A percentile compares a stretch with the other conserved stretches of the same genome.
Conservation (phyloP, 2,797 vertebrate species). For the Remorina albescens region DNA sequence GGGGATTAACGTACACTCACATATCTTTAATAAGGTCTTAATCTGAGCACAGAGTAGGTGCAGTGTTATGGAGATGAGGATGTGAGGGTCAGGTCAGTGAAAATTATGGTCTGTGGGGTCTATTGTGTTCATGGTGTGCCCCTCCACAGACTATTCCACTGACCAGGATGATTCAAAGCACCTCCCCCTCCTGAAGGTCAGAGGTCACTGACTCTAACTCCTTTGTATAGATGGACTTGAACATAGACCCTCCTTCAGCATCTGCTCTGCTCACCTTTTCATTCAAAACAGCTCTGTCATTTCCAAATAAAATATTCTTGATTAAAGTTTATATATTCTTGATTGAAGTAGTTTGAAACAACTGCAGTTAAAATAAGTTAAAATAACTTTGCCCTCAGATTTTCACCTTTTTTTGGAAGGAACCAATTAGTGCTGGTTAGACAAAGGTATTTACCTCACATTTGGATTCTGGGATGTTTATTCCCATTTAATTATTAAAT, state of each 20-base stretch:
- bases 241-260: constrained; percentile 13
- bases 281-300: constrained; percentile 24
- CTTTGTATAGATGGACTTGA: constrained; percentile 41
- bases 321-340: background rate
- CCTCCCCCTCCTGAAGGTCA: constrained; percentile 66
- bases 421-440: no score
- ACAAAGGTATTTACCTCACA: no score
- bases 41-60: constrained; percentile 65
- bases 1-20: constrained; percentile 70
- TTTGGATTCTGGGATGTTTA: background rate
- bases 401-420: rapidly evolving
- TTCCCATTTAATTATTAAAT: background rate
- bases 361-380: background rate
- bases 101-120: constrained; percentile 40
- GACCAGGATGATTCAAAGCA: constrained; percentile 69
- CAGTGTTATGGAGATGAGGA: constrained; percentile 86
- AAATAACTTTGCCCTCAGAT: background rate
- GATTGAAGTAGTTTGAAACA: no score
- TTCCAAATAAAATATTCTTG: background rate
- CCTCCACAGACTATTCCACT: constrained; percentile 52
- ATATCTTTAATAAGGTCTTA: constrained; percentile 80
- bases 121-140: constrained; percentile 71
- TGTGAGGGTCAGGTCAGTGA: constrained; percentile 82
- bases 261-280: constrained; percentile 29
- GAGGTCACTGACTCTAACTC: constrained; percentile 65